Percentiles rank a stretch among this genome's conserved stretches.
phyloP scores from a whole-genome alignment of 2,797 vertebrate genomes.

The Acomys russatus region DNA sequence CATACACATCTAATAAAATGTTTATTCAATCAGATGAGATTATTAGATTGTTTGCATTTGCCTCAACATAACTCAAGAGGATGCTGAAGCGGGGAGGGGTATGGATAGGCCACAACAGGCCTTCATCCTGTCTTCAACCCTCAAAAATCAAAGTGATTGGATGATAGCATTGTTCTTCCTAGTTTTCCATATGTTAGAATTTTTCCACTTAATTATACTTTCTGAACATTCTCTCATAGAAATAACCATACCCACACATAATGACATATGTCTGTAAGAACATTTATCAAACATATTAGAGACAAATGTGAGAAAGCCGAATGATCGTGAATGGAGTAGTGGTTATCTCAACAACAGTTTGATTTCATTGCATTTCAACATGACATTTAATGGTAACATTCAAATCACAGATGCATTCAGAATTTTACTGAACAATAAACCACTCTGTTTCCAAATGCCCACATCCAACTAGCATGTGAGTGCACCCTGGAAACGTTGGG shows the following conservation, averaged over 20 bases:
- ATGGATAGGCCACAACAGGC: not conserved
- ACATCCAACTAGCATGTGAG: not conserved
- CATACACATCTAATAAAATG: not conserved
- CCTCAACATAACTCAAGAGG: not conserved
- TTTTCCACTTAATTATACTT: slow-evolving; percentile 22
- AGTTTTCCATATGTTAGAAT: not conserved
- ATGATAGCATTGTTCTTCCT: not conserved
- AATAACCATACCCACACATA: not conserved
- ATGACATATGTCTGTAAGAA: not conserved
- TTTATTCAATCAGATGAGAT: not conserved
- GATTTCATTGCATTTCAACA: not conserved
- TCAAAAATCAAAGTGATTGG: not conserved
- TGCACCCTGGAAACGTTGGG: not conserved
- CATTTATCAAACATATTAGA: not conserved
- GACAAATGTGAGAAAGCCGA: slow-evolving; percentile 38
- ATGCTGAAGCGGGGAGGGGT: not conserved
- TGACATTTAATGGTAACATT: not conserved
- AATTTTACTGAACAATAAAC: not conserved
- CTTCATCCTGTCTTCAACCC: not conserved
- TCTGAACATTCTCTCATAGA: slow-evolving; percentile 17
- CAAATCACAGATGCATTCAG: not conserved
- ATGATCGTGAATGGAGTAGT: not conserved
- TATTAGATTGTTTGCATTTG: not conserved
- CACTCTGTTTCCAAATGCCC: not conserved
- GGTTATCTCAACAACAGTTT: not conserved